Base-by-base conservation (phyloP, 2,888 invertebrate species). In the Coelopa pilipes region DNA sequence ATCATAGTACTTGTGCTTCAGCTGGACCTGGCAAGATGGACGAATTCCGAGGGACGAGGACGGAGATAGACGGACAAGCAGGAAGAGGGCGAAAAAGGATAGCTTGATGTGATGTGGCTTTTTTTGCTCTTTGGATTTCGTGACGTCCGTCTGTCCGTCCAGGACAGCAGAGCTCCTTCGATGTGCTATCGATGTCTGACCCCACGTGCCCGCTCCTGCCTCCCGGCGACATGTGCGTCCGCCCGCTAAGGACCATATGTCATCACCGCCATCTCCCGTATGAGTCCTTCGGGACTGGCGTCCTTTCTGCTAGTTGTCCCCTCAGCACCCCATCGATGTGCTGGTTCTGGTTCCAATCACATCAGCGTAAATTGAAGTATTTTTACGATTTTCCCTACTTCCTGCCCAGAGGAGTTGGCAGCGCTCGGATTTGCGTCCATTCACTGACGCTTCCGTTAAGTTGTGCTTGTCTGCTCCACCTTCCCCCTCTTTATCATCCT, bases 231-330 rank as follows among this genome's bases (percentile, higher is more conserved):
- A 57, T 57, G 57, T n/a, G 57, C 17, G 21, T 19, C 21, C 57
- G 57, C 19, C 34, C 57, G 21, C 57, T 17, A 57, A 57, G 21
- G 57, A 19, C 57, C 57, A 57, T 57, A 57, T 57, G n/a, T 57
- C 57, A 57, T 57, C 57, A 11, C 11, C 21, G 57, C 57, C 57
- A 57, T 19, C 21, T 57, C 17, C 21, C 57, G 3, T n/a, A 57
- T 57, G 57, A 2, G n/a, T n/a, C 57, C 57, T 12, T 57, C 21
- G 57, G 57, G 57, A 13, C 11, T 57, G 2, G 11, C 11, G 57
- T 57, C 57, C 57, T 34, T 34, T 34, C 7, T 2, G 34, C 7
- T 7, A 7, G 34, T 34, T 34, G 34, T 7, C 34, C 34, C 21
- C 21, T n/a, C 11, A 11, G 10, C 21, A 4, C n/a, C n/a, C n/a